A percentile compares a stretch with the other conserved stretches of the same genome.
Evolutionary conservation across 1,140 invertebrate genomes (phyloP).

Genomic region (Macrosteles quadrilineatus): DNA sequence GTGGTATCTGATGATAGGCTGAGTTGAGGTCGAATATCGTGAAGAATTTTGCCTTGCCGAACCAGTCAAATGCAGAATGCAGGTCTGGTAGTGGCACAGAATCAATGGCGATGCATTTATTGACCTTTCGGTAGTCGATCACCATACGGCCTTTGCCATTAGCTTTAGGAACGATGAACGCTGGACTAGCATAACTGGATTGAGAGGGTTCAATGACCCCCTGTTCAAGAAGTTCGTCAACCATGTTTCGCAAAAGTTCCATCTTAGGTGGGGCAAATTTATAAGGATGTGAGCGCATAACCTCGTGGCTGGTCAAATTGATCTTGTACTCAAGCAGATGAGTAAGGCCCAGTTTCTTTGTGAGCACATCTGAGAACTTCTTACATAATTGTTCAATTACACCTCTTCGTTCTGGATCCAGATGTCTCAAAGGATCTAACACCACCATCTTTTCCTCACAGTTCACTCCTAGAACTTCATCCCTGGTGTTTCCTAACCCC

Average conservation of each 20-base stretch:
- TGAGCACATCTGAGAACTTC: not conserved
- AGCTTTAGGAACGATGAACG: not conserved
- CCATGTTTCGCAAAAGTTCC: not conserved
- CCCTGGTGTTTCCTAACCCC: not conserved
- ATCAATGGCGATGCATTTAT: not conserved
- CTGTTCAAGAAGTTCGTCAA: not conserved
- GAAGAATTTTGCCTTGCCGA: not conserved
- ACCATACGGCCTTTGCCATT: not conserved
- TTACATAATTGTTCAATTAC: not conserved
- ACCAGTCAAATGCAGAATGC: not conserved
- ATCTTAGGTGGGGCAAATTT: constrained; percentile 1
- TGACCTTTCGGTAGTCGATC: not conserved
- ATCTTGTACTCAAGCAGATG: constrained; percentile 3
- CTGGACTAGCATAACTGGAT: not conserved
- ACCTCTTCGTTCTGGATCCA: not conserved
- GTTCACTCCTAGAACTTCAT: not conserved
- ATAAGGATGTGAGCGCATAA: not conserved
- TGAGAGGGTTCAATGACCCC: not conserved
- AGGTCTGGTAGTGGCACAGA: not conserved
- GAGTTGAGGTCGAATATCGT: not conserved
- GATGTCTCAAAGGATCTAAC: not conserved
- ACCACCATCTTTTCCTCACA: not conserved
- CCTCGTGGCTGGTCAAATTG: not conserved
- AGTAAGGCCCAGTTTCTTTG: not conserved
- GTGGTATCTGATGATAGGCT: not conserved